A percentile compares a stretch with the other conserved stretches of the same genome.
Evolutionary conservation across 2,113 vertebrate species (phyloP).

Genomic region (Coptodon bakossiorum): DNA sequence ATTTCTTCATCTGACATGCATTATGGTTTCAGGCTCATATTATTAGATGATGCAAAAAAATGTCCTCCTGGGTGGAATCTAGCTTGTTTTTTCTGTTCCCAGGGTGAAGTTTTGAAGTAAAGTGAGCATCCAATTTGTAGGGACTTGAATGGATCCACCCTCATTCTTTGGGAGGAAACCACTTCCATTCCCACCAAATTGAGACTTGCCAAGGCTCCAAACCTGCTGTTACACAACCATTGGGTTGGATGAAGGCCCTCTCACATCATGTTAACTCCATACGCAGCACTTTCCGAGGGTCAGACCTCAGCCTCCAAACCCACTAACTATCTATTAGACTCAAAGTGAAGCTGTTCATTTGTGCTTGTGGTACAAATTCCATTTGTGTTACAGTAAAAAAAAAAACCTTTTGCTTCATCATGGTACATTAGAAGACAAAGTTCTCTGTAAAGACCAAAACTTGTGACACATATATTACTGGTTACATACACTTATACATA

Average conservation of each 20-base stretch:
- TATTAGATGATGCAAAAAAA: constrained; percentile 40
- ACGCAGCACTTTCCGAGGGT: constrained; percentile 50
- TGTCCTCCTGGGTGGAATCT: constrained; percentile 20
- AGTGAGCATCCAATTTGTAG: background rate
- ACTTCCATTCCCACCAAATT: constrained; percentile 29
- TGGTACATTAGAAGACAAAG: constrained; percentile 6
- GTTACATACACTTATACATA: background rate
- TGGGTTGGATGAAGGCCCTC: constrained; percentile 28
- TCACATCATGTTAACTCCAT: constrained; percentile 35
- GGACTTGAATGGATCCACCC: constrained; percentile 31
- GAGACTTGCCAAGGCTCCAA: constrained; percentile 3
- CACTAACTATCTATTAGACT: constrained; percentile 32
- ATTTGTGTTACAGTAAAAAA: constrained; percentile 3
- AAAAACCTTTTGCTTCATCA: constrained; percentile 13
- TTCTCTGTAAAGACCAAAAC: background rate
- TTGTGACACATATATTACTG: background rate
- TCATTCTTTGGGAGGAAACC: constrained; percentile 30
- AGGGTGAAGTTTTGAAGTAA: constrained; percentile 9
- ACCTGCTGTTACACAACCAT: constrained; percentile 41
- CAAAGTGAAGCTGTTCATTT: constrained; percentile 14
- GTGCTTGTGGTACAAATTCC: constrained; percentile 27
- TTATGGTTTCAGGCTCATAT: constrained; percentile 14
- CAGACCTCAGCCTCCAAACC: constrained; percentile 24
- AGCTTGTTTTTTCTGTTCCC: background rate
- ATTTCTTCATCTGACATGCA: constrained; percentile 46